Evolutionary conservation across 2,797 vertebrate species (phyloP).

Genomic region (Echeneis naucrates): DNA sequence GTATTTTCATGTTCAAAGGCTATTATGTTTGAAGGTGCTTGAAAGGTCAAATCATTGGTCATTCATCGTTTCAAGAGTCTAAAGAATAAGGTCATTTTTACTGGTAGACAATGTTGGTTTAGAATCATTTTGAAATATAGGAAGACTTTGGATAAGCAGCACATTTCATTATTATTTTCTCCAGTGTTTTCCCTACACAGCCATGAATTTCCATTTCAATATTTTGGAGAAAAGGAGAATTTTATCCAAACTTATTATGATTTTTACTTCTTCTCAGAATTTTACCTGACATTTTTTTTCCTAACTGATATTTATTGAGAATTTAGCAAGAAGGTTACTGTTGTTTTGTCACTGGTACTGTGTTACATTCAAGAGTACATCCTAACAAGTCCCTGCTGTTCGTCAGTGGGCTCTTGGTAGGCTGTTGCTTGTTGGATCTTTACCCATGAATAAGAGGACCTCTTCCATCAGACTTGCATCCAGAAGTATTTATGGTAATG

Average conservation of each 20-base stretch:
- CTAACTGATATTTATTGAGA: not conserved
- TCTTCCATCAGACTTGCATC: constrained; percentile 10
- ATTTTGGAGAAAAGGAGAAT: not conserved
- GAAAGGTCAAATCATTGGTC: constrained; percentile 39
- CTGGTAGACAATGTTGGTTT: constrained; percentile 9
- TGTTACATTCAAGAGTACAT: not conserved
- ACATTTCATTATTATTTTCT: not conserved
- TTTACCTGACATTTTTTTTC: no score
- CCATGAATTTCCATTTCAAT: not conserved
- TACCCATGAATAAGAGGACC: constrained; percentile 11
- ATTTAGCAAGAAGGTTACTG: not conserved
- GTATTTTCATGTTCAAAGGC: constrained; percentile 33
- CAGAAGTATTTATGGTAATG: constrained; percentile 26
- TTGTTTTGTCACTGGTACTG: constrained; percentile 5
- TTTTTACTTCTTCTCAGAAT: no score
- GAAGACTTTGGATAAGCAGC: constrained; percentile 16
- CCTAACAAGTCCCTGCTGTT: not conserved
- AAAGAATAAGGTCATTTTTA: constrained; percentile 34
- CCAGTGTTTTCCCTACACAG: not conserved
- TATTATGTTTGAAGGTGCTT: constrained; percentile 40
- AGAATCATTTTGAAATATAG: constrained; percentile 22
- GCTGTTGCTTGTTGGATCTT: not conserved
- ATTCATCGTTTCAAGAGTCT: constrained; percentile 35
- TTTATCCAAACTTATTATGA: no score
- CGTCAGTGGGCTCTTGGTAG: not conserved